A percentile compares a stretch with the other conserved stretches of the same genome.
These are phyloP conservation scores for Synergus gifuensis DNA, from an alignment of 2,888 invertebrate species.

Conservation along the genomic window DNA sequence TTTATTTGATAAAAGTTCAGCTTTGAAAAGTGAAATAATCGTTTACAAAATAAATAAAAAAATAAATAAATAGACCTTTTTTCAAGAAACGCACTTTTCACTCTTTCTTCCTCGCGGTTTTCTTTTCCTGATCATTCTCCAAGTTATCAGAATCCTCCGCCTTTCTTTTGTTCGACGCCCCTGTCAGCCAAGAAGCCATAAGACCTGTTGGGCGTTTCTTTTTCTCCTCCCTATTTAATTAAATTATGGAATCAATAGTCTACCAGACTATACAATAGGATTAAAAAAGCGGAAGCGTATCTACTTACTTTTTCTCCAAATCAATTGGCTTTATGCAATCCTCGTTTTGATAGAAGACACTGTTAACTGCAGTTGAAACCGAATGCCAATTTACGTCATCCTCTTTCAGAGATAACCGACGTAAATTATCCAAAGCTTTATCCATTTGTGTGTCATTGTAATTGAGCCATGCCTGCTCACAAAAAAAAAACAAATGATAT, in stretches of 20 bases:
- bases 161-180: constrained; percentile 78
- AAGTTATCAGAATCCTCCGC: constrained; percentile 65
- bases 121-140: constrained; percentile 57
- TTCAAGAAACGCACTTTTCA: constrained; percentile 37
- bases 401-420: constrained; percentile 58
- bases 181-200: constrained; percentile 78
- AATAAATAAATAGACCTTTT: background rate
- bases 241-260: constrained; percentile 62
- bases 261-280: constrained; percentile 48
- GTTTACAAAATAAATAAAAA: background rate
- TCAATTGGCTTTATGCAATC: constrained; percentile 80
- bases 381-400: constrained; percentile 82
- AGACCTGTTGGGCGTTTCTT: constrained; percentile 63
- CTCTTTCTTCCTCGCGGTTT: constrained; percentile 49
- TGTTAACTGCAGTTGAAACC: constrained; percentile 86
- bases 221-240: constrained; percentile 69
- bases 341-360: constrained; percentile 83
- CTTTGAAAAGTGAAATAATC: background rate
- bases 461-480: constrained; percentile 84
- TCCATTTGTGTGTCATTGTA: constrained; percentile 79
- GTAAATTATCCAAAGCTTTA: constrained; percentile 80
- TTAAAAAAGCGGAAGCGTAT: constrained; percentile 46
- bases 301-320: constrained; percentile 58
- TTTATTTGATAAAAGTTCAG: background rate
- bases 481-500: constrained; percentile 8